A percentile compares a stretch with the other conserved stretches of the same genome.
Conservation (phyloP, 2,888 invertebrate genomes). For the Ceraclea dissimilis region DNA sequence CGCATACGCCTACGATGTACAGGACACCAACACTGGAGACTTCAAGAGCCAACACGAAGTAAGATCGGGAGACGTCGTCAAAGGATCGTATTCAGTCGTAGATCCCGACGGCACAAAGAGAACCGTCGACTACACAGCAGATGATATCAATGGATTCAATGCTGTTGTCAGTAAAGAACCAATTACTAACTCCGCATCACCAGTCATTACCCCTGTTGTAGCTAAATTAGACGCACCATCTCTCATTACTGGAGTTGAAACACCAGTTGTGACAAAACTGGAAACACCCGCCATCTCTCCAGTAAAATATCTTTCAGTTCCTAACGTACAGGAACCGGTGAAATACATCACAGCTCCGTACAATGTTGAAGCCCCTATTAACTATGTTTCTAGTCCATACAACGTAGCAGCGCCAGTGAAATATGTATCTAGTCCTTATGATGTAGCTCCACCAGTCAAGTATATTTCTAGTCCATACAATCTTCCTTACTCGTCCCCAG, state of each 20-base stretch:
- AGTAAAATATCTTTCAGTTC: background rate
- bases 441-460: background rate
- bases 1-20: conserved; percentile 34
- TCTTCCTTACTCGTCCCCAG: background rate
- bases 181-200: conserved; percentile 28
- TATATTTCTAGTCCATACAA: background rate
- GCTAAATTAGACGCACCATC: conserved; percentile 5
- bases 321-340: conserved; percentile 1
- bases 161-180: conserved; percentile 34
- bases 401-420: conserved; percentile 1
- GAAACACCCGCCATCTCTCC: conserved; percentile 1
- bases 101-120: conserved; percentile 35
- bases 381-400: too few species aligned
- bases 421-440: background rate
- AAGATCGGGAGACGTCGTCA: conserved; percentile 33
- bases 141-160: conserved; percentile 34
- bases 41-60: conserved; percentile 34
- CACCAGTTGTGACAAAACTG: background rate
- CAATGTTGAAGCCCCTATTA: background rate
- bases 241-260: background rate
- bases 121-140: conserved; percentile 34
- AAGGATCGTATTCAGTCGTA: conserved; percentile 33
- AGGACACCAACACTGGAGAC: conserved; percentile 35
- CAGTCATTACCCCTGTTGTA: conserved; percentile 14
- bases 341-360: background rate